Evolutionary conservation across 2,888 invertebrate genomes (phyloP), one percentile per base, ranked within the genome.

Genomic region (Mythimna ferrago): DNA sequence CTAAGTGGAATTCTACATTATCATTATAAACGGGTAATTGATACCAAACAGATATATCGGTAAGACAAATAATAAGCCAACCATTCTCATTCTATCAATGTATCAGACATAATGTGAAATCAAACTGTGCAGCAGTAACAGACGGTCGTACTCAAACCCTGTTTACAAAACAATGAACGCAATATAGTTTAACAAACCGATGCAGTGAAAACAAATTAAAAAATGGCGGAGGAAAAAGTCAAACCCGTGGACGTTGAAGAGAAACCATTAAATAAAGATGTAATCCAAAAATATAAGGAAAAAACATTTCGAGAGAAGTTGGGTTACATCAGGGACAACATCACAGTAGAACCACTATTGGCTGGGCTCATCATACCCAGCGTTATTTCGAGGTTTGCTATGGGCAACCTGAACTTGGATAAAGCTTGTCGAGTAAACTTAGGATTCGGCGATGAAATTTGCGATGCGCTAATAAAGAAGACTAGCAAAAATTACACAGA

Each of bases 281-380:
- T 80, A 7, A 80, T 71, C n/a, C 82, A 88, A 54, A 87, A 87
- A 57, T 91, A 90, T 71, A 92, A 93, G 75, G 93, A 92, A 38
- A 93, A 91, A 84, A 92, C 86, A n/a, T 92, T 94, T 65, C 75
- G 80, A 14, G 93, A 95, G 66, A 95, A 94, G 80, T 77, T 94
- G 68, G 81, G 77, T 19, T 89, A 93, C 65, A 90, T 95, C 19
- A 93, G 82, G 84, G 90, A 92, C 4, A 97, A 97, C 88, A 97
- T 98, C 76, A 98, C 98, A 0, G 98, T 98, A 3, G 98, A 98
- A 89, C 98, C 98, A 0, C 96, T 98, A 94, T 90, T 98, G 41
- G 98, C 97, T 0, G 97, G 97, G 62, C 97, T 98, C 87, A 97
- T 98, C 19, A 97, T 97, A 91, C 97, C 97, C 26, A 97, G 97